Percentiles rank a stretch among this genome's conserved stretches.
Conservation (phyloP, 2,797 vertebrate species). For the Sylvilagus floridanus region DNA sequence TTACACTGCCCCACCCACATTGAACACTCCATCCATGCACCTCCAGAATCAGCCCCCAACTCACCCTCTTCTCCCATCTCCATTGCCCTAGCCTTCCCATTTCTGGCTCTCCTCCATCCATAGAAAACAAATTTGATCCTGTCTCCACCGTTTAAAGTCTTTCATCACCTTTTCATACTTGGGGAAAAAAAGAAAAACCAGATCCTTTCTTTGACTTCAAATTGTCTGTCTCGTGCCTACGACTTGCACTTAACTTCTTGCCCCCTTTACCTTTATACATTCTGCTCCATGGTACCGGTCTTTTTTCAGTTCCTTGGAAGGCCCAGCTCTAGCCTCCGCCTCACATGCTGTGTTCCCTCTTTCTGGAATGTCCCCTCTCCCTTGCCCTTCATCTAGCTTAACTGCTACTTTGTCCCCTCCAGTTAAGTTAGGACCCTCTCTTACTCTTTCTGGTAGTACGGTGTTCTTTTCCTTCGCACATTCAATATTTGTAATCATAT, state of each 20-base stretch:
- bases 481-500: constrained; percentile 19
- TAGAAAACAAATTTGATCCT: not conserved
- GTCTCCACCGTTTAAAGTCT: not conserved
- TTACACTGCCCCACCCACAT: accelerated
- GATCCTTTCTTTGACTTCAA: constrained; percentile 1
- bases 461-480: not conserved
- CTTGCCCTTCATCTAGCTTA: not conserved
- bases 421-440: not conserved
- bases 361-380: not conserved
- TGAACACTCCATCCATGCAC: not conserved
- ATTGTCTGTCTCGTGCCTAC: not conserved
- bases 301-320: not conserved
- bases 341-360: not conserved
- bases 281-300: not conserved
- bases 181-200: not conserved
- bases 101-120: not conserved
- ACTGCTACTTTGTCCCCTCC: not conserved
- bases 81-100: not conserved
- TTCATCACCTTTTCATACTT: not conserved
- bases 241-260: not conserved
- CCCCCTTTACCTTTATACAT: not conserved
- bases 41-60: not conserved
- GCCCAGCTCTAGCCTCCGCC: not conserved
- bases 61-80: not conserved
- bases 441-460: not conserved